Conservation (phyloP, 1,140 invertebrate species). For the Harlomillsia oculata region DNA sequence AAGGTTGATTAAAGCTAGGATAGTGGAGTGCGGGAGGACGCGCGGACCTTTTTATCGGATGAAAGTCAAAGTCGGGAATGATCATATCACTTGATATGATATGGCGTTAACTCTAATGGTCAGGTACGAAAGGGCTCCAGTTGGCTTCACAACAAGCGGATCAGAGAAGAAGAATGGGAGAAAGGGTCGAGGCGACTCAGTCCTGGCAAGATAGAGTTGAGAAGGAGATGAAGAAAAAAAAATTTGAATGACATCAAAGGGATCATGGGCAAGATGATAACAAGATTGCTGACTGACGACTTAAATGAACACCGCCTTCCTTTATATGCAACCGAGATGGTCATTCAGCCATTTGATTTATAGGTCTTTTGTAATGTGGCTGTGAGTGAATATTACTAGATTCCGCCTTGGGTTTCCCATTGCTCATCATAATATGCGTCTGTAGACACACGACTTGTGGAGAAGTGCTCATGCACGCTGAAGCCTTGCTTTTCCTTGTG, state of each 20-base stretch:
- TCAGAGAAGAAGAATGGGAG: slow-evolving; percentile 5
- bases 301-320: slow-evolving; percentile 34
- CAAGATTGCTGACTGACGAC: slow-evolving; percentile 34
- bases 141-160: background rate
- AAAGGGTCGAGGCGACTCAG: slow-evolving; percentile 6
- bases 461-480: too few species aligned
- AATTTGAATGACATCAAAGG: slow-evolving; percentile 34
- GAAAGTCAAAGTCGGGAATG: slow-evolving; percentile 9
- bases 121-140: background rate
- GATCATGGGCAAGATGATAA: slow-evolving; percentile 33
- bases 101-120: slow-evolving; percentile 12
- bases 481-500: too few species aligned
- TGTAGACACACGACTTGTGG: too few species aligned
- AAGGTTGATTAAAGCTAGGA: too few species aligned
- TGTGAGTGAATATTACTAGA: slow-evolving; percentile 11
- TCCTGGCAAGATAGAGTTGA: too few species aligned
- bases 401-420: slow-evolving; percentile 5
- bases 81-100: slow-evolving; percentile 3
- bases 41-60: slow-evolving; percentile 14
- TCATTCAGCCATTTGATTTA: slow-evolving; percentile 26
- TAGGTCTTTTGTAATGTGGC: slow-evolving; percentile 15
- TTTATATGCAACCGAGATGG: slow-evolving; percentile 30
- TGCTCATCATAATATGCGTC: too few species aligned
- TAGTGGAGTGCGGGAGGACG: background rate
- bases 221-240: slow-evolving; percentile 15